Base-by-base conservation (phyloP, 2,797 vertebrate genomes). In the Clarias pachynema region DNA sequence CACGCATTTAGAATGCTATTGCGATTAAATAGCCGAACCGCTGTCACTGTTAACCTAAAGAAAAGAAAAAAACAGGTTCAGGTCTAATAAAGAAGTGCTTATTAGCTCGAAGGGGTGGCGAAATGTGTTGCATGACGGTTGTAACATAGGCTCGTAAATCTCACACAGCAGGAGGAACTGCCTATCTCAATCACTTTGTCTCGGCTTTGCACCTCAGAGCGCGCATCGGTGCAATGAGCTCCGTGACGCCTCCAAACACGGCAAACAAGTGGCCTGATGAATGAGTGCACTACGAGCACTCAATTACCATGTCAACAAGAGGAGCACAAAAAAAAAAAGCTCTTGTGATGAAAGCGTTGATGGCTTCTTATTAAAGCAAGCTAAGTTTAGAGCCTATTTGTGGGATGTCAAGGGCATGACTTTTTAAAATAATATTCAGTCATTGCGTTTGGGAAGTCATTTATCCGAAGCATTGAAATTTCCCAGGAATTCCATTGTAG, bases 261-360 rank as follows among this genome's bases (percentile, higher is more conserved):
- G 91, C 95, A 95, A 95, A 95, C 94, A 95, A 95, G 93, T 91
- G 88, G 63, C 85, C 91, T 94, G 94, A 95, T 95, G 94, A 94
- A 95, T 95, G 91, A 91, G 89, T 82, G 83, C 82, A 86, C 90
- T 87, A 86, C 89, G 88, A 90, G 86, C 69, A 88, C 91, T 93
- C 92, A 91, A 94, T 95, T 93, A 91, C 70, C 87, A 72, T 72
- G 79, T 37, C 81, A 63, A 62, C 63, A 82, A 72, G 63, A 83
- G 62, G 79, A 73, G 60, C 37, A n/a, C 26, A 8, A 14, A 65
- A 59, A 81, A 82, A 60, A 78, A 24, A 37, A 77, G n/a, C 56
- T 14, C 37, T 37, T n/a, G 20, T 20, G 53, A 83, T 60, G 66
- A 83, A 83, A 79, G 81, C 26, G 59, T n/a, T 65, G 57, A 70